Evolutionary conservation across 2,888 invertebrate genomes (phyloP).

Genomic region (Aspidapion aeneum): DNA sequence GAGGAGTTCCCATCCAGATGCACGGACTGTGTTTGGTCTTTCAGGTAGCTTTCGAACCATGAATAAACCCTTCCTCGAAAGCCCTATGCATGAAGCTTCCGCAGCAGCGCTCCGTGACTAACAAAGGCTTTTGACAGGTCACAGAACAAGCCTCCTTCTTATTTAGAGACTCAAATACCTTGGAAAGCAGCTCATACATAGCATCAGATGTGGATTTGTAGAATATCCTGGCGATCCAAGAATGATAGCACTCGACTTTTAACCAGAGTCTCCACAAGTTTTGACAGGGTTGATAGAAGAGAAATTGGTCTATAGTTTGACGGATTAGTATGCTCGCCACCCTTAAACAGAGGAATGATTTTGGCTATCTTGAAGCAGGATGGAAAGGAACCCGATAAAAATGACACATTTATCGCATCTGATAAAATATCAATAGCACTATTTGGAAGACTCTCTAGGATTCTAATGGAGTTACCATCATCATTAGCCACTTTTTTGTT

Average conservation of each 20-base stretch:
- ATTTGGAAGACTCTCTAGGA: neutral
- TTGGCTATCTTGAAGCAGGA: neutral
- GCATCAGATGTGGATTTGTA: neutral
- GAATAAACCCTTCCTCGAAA: neutral
- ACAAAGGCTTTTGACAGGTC: neutral
- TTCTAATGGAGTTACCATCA: neutral
- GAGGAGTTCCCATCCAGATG: neutral
- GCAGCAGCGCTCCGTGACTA: neutral
- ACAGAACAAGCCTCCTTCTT: neutral
- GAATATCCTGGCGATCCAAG: neutral
- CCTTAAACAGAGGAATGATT: neutral
- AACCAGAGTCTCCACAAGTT: neutral
- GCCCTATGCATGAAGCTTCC: neutral
- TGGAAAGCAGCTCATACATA: neutral
- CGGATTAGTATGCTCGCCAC: neutral
- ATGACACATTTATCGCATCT: neutral
- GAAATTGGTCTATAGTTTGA: neutral
- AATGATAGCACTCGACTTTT: neutral
- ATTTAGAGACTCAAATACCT: neutral
- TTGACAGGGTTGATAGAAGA: neutral
- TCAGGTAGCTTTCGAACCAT: neutral
- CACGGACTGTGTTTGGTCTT: neutral
- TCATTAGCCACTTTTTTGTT: neutral
- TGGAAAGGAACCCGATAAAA: neutral
- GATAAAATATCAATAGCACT: neutral